These are phyloP conservation scores for Potorous gilbertii DNA, from an alignment of 2,797 vertebrate genomes.

Conservation along the genomic window DNA sequence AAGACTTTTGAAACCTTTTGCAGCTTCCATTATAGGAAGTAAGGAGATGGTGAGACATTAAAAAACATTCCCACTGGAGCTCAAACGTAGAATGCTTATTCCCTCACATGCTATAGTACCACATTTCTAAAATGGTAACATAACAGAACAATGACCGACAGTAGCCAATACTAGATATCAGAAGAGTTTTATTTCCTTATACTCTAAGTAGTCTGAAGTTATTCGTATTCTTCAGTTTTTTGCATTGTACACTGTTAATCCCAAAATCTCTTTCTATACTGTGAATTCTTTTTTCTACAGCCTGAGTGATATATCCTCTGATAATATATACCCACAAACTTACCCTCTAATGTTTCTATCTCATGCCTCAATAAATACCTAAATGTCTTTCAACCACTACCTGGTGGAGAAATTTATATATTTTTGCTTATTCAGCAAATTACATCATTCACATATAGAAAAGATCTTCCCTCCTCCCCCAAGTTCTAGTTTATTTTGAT, in stretches of 20 bases:
- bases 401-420: not conserved
- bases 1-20: not conserved
- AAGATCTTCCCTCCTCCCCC: not conserved
- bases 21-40: not conserved
- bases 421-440: not conserved
- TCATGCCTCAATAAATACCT: not conserved
- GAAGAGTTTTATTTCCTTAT: not conserved
- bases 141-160: not conserved
- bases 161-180: not conserved
- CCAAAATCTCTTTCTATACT: not conserved
- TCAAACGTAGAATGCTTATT: not conserved
- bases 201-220: not conserved
- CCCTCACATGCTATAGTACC: not conserved
- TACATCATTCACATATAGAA: not conserved
- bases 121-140: not conserved
- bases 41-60: not conserved
- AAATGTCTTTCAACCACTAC: not conserved
- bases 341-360: not conserved
- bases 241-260: not conserved
- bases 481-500: not conserved
- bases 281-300: not conserved
- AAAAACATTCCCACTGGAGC: not conserved
- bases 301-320: not conserved
- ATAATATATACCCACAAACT: not conserved
- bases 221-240: not conserved